Evolutionary conservation across 2,797 vertebrate species (phyloP).

Genomic region (Amniataba percoides): DNA sequence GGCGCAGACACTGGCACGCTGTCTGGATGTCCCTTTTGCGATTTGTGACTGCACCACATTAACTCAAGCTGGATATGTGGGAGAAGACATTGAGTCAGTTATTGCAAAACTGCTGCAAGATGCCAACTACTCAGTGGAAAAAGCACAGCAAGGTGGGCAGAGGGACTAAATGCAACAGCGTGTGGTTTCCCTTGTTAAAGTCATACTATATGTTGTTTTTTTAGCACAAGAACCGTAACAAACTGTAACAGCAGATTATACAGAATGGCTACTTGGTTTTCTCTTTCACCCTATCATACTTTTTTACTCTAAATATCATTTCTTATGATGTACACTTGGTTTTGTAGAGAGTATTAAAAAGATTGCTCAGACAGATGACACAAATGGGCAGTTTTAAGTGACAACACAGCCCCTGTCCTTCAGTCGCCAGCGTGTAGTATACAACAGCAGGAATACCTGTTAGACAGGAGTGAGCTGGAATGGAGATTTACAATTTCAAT

Average conservation of each 20-base stretch:
- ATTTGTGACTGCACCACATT: constrained; percentile 99
- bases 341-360: not conserved
- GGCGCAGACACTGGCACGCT: constrained; percentile 97
- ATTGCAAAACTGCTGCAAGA: constrained; percentile 98
- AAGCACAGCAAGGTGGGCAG: constrained; percentile 95
- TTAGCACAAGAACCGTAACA: constrained; percentile 6
- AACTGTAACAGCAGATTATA: not conserved
- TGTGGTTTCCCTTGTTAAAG: constrained; percentile 7
- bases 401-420: not conserved
- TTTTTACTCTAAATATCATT: not conserved
- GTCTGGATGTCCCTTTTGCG: constrained; percentile 97
- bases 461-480: not conserved
- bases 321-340: not conserved
- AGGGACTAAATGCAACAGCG: not conserved
- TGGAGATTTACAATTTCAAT: not conserved
- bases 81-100: constrained; percentile 98
- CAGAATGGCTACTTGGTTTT: not conserved
- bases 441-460: not conserved
- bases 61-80: constrained; percentile 98
- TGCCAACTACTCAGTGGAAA: constrained; percentile 97
- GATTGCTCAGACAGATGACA: not conserved
- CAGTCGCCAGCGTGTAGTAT: not conserved
- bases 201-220: constrained; percentile 2
- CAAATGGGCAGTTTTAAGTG: not conserved
- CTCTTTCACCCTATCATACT: not conserved